A percentile compares a stretch with the other conserved stretches of the same genome.
Evolutionary conservation across 2,888 invertebrate genomes (phyloP).

Genomic region (Pristionchus japonicus): DNA sequence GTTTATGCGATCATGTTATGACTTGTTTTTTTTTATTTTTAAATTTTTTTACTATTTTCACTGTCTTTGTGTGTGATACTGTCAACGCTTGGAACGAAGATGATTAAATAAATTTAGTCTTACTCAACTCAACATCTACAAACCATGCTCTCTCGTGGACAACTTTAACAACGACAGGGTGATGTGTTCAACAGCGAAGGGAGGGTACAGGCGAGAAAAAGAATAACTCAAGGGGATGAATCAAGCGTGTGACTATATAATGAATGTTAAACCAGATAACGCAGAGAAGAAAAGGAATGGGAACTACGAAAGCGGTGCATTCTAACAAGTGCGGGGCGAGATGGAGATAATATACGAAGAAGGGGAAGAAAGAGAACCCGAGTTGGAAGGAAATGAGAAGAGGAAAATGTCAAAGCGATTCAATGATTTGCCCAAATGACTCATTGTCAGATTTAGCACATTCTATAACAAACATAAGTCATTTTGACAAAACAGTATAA

Average conservation of each 20-base stretch:
- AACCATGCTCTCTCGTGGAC: constrained; percentile 32
- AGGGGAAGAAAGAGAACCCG: not conserved
- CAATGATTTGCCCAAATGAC: constrained; percentile 30
- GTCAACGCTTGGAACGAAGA: not conserved
- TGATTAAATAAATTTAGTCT: not conserved
- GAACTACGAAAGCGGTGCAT: constrained; percentile 18
- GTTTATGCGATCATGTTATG: not conserved
- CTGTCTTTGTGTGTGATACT: not conserved
- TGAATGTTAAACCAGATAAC: not conserved
- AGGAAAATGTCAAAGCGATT: not conserved
- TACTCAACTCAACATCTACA: constrained; percentile 29
- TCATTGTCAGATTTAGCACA: constrained; percentile 11
- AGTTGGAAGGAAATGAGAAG: not conserved
- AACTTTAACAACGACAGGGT: constrained; percentile 14
- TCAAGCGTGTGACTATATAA: too few species aligned
- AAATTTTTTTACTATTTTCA: not conserved
- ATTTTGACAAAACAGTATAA: constrained; percentile 35
- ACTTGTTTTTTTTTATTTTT: not conserved
- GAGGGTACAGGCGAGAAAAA: constrained; percentile 15
- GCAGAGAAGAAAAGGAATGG: not conserved
- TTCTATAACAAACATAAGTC: constrained; percentile 13
- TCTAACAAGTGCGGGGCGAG: not conserved
- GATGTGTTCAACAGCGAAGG: constrained; percentile 32
- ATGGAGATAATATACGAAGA: not conserved
- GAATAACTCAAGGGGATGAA: not conserved